Evolutionary conservation across 2,113 vertebrate genomes (phyloP), one percentile per base, ranked within the genome.

Genomic region (Irena cyanogastra): DNA sequence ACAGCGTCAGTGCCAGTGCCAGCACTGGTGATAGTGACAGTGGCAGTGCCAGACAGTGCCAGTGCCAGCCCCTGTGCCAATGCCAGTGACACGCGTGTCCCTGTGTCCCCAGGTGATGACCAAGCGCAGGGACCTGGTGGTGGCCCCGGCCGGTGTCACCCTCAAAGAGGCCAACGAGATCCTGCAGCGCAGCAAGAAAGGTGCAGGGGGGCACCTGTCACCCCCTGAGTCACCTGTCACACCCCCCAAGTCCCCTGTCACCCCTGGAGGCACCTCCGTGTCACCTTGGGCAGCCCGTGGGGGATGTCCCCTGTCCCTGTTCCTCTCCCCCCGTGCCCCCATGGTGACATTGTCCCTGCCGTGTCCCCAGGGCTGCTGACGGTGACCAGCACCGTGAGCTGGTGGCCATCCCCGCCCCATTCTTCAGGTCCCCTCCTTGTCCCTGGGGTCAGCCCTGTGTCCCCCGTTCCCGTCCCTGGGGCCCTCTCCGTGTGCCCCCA

Each of bases 101-200:
- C 63, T 18, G 63, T 87, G 72, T 69, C 45, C 83, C 54, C 83
- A 87, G 83, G 83, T 87, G 63, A 87, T 82, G 90, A 87, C 90
- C 63, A 92, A 87, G 30, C 83, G 77, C 63, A 82, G 72, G n/a
- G 90, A 87, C 63, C 50, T 70, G 33, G 90, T 76, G 77, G 83
- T 83, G 63, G 77, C 90, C 31, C 83, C 70, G 1, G 70, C 56
- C 1, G 56, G 83, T 28, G 64, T 76, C 83, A 76, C 90, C 49
- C 90, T 92, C 37, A 92, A 87, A 22, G 83, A 86, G 60, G 89
- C 89, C 82, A 91, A 86, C 2, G 82, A 86, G 53, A 80, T 85
- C 82, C 82, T 91, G 66, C 82, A 86, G 83, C 75, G 42, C 60
- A 91, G 89, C 89, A 86, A 81, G 53, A 91, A 80, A 70, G 89